Percentiles rank a stretch among this genome's conserved stretches.
Evolutionary conservation across 2,888 invertebrate species (phyloP).

Genomic region (Drosophila yooni): DNA sequence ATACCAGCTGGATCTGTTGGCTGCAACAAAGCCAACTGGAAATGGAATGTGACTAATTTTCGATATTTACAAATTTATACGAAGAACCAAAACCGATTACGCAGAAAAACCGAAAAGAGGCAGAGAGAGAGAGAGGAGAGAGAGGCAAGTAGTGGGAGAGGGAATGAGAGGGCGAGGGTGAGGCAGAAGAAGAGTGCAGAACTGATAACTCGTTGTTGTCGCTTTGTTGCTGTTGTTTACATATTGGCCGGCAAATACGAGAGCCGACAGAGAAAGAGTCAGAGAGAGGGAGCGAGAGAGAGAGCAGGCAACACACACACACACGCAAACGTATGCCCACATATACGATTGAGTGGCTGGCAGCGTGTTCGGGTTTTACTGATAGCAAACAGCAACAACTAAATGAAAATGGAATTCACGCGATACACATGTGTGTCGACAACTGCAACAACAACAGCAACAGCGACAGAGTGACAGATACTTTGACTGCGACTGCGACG

Average conservation of each 20-base stretch:
- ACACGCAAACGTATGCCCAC: slow-evolving; percentile 4
- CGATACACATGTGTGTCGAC: slow-evolving; percentile 73
- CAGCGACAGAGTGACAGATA: slow-evolving; percentile 18
- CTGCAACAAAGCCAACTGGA: neutral
- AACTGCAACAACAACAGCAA: slow-evolving; percentile 19
- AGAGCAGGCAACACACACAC: slow-evolving; percentile 34
- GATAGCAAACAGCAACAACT: slow-evolving; percentile 63
- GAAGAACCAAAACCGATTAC: slow-evolving; percentile 27
- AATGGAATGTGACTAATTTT: slow-evolving; percentile 56
- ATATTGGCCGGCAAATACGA: slow-evolving; percentile 71
- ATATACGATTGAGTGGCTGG: slow-evolving; percentile 3
- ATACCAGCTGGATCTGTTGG: slow-evolving; percentile 20
- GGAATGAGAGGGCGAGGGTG: neutral
- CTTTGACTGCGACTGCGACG: slow-evolving; percentile 20
- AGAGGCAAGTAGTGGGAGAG: neutral
- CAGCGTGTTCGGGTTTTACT: slow-evolving; percentile 71
- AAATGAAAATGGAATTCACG: slow-evolving; percentile 71
- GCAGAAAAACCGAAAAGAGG: slow-evolving; percentile 13
- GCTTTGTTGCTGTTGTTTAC: slow-evolving; percentile 72
- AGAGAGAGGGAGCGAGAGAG: slow-evolving; percentile 16
- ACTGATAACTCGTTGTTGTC: slow-evolving; percentile 70
- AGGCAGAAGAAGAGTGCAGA: slow-evolving; percentile 11
- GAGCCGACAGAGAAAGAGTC: slow-evolving; percentile 26
- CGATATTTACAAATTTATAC: slow-evolving; percentile 36
- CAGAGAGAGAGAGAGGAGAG: neutral